These are phyloP conservation scores for Notiomystis cincta DNA, from an alignment of 2,113 vertebrate genomes.

Conservation along the genomic window DNA sequence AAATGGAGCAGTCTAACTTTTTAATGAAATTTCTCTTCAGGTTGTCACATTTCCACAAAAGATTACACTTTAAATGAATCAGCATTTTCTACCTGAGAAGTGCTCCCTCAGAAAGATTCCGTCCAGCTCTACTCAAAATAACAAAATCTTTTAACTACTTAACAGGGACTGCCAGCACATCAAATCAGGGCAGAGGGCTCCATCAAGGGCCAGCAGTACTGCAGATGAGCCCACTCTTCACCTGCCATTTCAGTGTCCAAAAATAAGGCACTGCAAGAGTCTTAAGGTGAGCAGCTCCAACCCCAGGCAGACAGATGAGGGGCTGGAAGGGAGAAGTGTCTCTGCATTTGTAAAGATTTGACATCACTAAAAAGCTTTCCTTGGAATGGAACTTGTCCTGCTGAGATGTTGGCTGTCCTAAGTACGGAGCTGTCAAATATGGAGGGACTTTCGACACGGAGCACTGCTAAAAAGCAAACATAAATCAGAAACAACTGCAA, in stretches of 20 bases:
- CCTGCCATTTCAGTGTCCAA: not conserved
- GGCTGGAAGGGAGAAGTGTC: not conserved
- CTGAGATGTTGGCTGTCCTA: not conserved
- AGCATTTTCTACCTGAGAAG: not conserved
- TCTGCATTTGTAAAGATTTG: not conserved
- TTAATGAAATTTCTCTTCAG: not conserved
- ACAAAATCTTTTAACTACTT: not conserved
- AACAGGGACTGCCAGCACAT: not conserved
- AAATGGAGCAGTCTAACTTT: not conserved
- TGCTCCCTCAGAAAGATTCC: not conserved
- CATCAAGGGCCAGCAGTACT: not conserved
- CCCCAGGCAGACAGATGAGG: accelerated
- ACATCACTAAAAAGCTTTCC: not conserved
- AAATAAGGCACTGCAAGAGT: not conserved
- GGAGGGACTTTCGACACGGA: not conserved
- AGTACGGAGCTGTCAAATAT: not conserved
- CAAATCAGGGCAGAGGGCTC: not conserved
- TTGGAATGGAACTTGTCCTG: not conserved
- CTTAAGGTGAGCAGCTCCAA: not conserved
- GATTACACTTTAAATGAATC: not conserved
- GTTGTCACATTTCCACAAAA: not conserved
- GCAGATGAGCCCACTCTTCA: not conserved
- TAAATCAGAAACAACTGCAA: not conserved
- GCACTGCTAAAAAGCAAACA: not conserved
- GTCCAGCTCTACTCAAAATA: not conserved